phyloP scores from a whole-genome alignment of 1,140 invertebrate species.

The Caenorhabditis tropicalis region DNA sequence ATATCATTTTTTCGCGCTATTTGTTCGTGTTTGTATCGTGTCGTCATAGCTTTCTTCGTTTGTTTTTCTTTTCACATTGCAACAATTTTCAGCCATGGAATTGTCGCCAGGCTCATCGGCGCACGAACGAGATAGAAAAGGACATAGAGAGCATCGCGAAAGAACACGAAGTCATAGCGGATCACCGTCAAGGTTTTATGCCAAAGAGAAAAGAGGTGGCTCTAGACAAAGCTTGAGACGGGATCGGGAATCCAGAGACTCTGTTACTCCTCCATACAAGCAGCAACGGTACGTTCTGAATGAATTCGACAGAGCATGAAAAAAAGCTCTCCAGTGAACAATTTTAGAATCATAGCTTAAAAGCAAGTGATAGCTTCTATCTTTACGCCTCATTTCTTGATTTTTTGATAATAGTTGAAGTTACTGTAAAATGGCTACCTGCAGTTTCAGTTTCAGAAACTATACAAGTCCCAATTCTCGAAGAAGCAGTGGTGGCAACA shows the following conservation, averaged over 20 bases:
- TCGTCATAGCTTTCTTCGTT: background rate
- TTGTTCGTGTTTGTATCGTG: background rate
- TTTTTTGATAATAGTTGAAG: background rate
- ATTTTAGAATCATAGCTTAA: too few species aligned
- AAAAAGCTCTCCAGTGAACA: too few species aligned
- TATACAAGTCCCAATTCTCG: background rate
- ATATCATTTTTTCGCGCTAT: background rate
- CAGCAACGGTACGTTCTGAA: background rate
- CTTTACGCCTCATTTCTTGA: too few species aligned
- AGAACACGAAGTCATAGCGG: slow-evolving; percentile 17
- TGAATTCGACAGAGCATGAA: too few species aligned
- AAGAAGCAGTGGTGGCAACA: background rate
- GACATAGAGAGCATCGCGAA: slow-evolving; percentile 6
- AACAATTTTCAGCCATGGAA: slow-evolving; percentile 13
- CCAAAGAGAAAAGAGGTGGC: background rate
- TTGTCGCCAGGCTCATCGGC: slow-evolving; percentile 5
- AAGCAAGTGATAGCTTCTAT: too few species aligned
- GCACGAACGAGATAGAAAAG: slow-evolving; percentile 6
- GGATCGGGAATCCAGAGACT: slow-evolving; percentile 11
- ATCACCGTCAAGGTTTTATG: background rate
- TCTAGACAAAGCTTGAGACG: background rate
- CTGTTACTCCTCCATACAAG: background rate
- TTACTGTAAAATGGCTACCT: too few species aligned
- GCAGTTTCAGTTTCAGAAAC: background rate
- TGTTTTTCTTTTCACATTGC: background rate